Evolutionary conservation across 2,113 vertebrate species (phyloP), one percentile per base, ranked within the genome.

Genomic region (Ia io): DNA sequence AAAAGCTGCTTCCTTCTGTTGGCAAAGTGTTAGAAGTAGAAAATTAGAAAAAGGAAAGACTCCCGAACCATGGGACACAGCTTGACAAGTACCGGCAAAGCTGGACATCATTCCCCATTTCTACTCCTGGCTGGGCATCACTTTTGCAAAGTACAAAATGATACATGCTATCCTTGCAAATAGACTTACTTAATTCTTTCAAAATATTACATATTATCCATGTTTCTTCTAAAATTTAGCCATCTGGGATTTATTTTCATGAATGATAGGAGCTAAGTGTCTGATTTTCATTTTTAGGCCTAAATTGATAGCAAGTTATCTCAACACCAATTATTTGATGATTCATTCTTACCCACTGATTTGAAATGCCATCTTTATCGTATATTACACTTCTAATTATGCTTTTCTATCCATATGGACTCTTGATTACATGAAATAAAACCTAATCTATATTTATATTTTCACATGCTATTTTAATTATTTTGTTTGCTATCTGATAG

Each of bases 201-300:
- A 73, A 94, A 83, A 88, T 78, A 88, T 25, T 71, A 25, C 30
- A 32, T 85, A n/a, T 92, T 91, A 59, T 47, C 89, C 42, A 74
- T 44, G 28, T 47, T 51, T 77, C 71, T 88, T 74, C 73, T 89
- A 35, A 93, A 94, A 88, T 84, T 91, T 85, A 96, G 18, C 42
- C 89, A 86, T 89, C 83, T 91, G 93, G 53, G 84, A 95, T 91
- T 96, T 96, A 86, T 94, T 95, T 89, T 94, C 65, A 86, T 89
- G 37, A 95, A 79, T 71, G 5, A 77, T 65, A 13, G 67, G 65
- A 94, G 22, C 23, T 95, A 71, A 88, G 28, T 89, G 37, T 95
- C 65, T 84, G 56, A 74, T 63, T 87, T 92, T 78, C 47, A 53
- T 35, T 69, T 80, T 77, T 69, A 74, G 16, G 5, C 78, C 53